Evolutionary conservation across 2,888 invertebrate genomes (phyloP), one percentile per base, ranked within the genome.

Genomic region (Caenorhabditis macrosperma): DNA sequence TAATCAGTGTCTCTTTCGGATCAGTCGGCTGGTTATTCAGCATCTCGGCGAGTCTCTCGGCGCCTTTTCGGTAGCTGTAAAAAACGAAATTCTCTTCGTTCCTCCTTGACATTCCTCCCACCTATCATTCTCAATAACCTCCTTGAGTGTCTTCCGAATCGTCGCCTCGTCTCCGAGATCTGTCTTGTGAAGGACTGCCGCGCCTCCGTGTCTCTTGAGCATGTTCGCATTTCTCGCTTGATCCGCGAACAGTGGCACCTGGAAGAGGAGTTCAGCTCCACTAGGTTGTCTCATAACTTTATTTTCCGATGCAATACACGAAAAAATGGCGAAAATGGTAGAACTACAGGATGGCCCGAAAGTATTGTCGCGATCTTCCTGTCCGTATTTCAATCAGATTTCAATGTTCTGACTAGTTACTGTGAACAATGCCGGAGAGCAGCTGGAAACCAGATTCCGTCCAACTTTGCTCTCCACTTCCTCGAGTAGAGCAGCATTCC

Each of bases 171-270:
- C 50, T 5, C 15, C 41, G 3, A 74, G 33, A 17, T 74, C 74
- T 0, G 38, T 59, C 50, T 86, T 85, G n/a, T 77, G 24, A n/a
- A 85, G 33, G 3, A 82, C 66, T 35, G 74, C 69, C 3, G 69
- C 82, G 2, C 72, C 68, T 6, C 78, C 78, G 33, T 78, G 75
- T 22, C 83, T 38, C 26, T 76, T 66, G 10, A 85, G 22, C 82
- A 85, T 81, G 15, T 61, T 57, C 0, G 83, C 82, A 59, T 87
- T 87, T 28, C 86, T 55, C 10, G 71, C 48, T 57, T 87, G 87
- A 35, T 74, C 74, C 1, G 74, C 74, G 7, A 74, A 74, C 0
- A 84, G 55, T 7, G 86, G 86, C 22, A 86, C 68, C 76, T 79
- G 57, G 41, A 50, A 61, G 67, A 24, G 12, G 22, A 15, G 24